Percentiles rank a stretch among this genome's conserved stretches.
Evolutionary conservation across 2,113 vertebrate genomes (phyloP).

Genomic region (Eira barbara): DNA sequence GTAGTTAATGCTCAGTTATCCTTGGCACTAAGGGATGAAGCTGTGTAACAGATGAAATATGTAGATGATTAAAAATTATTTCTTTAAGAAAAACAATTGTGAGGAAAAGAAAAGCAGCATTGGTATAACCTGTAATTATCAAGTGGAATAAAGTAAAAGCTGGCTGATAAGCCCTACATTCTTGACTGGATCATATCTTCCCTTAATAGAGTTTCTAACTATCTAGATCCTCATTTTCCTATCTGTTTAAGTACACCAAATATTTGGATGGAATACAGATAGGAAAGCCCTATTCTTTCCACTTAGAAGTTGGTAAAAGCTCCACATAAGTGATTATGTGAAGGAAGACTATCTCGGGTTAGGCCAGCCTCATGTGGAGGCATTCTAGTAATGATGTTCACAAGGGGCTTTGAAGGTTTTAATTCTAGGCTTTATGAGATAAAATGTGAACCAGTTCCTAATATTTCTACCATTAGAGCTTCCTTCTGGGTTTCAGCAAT

Average conservation of each 20-base stretch:
- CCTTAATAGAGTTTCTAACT: background rate
- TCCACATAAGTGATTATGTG: background rate
- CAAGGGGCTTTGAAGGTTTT: background rate
- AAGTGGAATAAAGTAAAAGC: background rate
- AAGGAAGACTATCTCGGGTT: background rate
- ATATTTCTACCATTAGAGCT: background rate
- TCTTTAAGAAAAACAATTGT: background rate
- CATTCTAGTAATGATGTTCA: background rate
- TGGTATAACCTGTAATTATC: background rate
- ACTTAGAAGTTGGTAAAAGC: background rate
- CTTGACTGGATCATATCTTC: background rate
- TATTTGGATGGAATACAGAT: background rate
- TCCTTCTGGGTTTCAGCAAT: background rate
- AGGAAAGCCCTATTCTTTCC: background rate
- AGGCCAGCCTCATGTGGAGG: background rate
- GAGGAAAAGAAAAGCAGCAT: background rate
- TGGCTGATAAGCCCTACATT: background rate
- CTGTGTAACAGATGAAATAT: background rate
- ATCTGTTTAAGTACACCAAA: background rate
- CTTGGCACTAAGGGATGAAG: background rate
- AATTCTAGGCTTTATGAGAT: background rate
- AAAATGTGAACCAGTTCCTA: background rate
- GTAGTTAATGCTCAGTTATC: background rate
- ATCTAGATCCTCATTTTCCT: background rate
- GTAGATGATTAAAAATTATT: background rate